Evolutionary conservation across 2,888 invertebrate species (phyloP), one percentile per base, ranked within the genome.

Genomic region (Lasioglossum calceatum): DNA sequence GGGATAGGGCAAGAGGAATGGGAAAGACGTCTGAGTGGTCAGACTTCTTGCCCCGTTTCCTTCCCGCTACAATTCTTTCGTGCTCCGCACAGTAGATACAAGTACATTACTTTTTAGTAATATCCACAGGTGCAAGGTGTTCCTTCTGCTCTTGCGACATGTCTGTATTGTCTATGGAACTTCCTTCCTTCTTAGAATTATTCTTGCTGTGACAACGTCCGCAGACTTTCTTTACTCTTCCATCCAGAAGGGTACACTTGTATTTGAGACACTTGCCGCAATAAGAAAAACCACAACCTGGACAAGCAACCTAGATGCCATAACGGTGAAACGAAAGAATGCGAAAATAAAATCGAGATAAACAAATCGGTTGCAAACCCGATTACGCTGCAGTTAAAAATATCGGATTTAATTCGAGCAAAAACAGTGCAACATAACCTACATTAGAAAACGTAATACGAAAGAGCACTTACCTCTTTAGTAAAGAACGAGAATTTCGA

Each of bases 231-330:
- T 96, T 96, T 92, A 97, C 96, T 73, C 96, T 95, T 90, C 96
- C 95, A 86, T 95, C 97, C 16, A 97, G 96, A 84, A 98, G 95
- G 92, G 96, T 96, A 85, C 96, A 96, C 95, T 97, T 97, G 91
- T 97, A 96, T 90, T 97, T 97, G 75, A 98, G 95, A 95, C 98
- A 98, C 95, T 97, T 98, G 85, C 96, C 96, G 94, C 98, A 98
- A 95, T 97, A 98, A 74, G 98, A 97, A 95, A 97, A 97, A 50
- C 98, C 98, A 95, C 98, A 98, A 92, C 96, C 97, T 70, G 98
- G 97, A 94, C 98, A 98, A 36, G 98, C 98, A 95, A 97, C 96
- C 98, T 98, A 95, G 96, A 96, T 82, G 82, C 80, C 79, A 87
- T 79, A 47, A 85, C 77, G 77, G 23, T 23, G 42, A 27, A 77